Base-by-base conservation (phyloP, 2,888 invertebrate species). In the Ormyrus nitidulus region DNA sequence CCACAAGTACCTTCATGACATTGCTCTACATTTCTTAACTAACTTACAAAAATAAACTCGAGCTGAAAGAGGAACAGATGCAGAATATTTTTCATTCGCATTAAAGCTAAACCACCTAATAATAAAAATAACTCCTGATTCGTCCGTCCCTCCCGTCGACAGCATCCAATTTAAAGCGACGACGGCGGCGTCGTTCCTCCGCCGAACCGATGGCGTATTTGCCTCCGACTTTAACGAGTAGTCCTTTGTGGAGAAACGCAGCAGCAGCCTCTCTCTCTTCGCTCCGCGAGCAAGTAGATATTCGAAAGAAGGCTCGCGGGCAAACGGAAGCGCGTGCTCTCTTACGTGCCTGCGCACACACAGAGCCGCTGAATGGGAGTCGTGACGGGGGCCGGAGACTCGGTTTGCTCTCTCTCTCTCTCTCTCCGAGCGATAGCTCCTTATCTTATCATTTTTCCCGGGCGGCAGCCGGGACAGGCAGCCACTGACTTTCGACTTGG, bases 401-500 rank as follows among this genome's bases (percentile, higher is more conserved):
- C 44, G 49, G 68, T 77, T 77, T 78, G 72, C 78, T 78, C 64
- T 79, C 58, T 19, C 13, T 13, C 78, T 78, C 64, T 79, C 78
- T 78, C 64, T 79, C 34, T 2, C 34, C 34, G 79, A 62, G 82
- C 80, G 86, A 87, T 85, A 87, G 82, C 72, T 77, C 66, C 83
- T 85, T 86, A 87, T 87, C 87, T 87, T 86, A 87, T 87, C 87
- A 44, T 48, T 70, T 59, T 61, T 73, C 70, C 70, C 75, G 79
- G 46, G 53, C 59, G 56, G 62, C 58, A 64, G 19, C 56, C 53
- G 46, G 10, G 49, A n/a, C 65, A 34, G 65, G 19, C 53, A 7
- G 44, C 79, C 34, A 34, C 34, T 34, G 73, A 79, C 69, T 69
- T 75, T 75, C 34, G 75, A 53, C 59, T 79, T 54, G 79, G 54